phyloP scores from a whole-genome alignment of 2,113 vertebrate species.

The Pelobates fuscus region DNA sequence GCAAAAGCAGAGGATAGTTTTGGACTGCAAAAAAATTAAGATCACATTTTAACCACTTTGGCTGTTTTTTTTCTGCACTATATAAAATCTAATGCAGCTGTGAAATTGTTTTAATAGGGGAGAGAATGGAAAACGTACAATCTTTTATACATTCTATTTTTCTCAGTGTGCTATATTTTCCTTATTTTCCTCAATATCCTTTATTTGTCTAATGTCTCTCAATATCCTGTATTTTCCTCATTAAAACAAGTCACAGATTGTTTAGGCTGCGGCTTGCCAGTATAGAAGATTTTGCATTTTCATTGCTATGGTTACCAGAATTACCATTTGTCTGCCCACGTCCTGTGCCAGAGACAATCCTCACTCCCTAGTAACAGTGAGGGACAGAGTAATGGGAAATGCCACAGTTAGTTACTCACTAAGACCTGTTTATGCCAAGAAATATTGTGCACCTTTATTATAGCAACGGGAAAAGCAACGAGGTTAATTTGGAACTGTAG shows the following conservation, averaged over 20 bases:
- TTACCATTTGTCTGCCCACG: neutral
- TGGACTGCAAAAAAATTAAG: too few relatives aligned
- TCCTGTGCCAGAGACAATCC: slow-evolving; percentile 21
- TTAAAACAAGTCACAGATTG: slow-evolving; percentile 28
- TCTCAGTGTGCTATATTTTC: slow-evolving; percentile 12
- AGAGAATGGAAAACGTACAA: neutral
- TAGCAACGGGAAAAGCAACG: too few relatives aligned
- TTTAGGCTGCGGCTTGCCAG: slow-evolving; percentile 15
- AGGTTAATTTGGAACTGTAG: too few relatives aligned
- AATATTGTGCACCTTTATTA: too few relatives aligned
- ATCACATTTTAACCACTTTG: too few relatives aligned
- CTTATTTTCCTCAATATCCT: neutral
- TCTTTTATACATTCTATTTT: too few relatives aligned
- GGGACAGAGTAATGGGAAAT: neutral
- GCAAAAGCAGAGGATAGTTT: too few relatives aligned
- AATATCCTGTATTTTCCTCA: slow-evolving; percentile 9
- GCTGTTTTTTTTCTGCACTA: too few relatives aligned
- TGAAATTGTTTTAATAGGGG: neutral
- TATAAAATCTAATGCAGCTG: too few relatives aligned
- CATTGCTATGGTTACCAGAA: slow-evolving; percentile 28
- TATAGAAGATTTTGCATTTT: slow-evolving; percentile 4
- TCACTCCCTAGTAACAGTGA: neutral
- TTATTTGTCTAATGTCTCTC: neutral
- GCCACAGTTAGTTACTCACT: neutral
- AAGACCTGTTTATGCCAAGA: slow-evolving; percentile 20